Conservation (phyloP, 2,113 vertebrate genomes). For the Colistium nudipinnis region DNA sequence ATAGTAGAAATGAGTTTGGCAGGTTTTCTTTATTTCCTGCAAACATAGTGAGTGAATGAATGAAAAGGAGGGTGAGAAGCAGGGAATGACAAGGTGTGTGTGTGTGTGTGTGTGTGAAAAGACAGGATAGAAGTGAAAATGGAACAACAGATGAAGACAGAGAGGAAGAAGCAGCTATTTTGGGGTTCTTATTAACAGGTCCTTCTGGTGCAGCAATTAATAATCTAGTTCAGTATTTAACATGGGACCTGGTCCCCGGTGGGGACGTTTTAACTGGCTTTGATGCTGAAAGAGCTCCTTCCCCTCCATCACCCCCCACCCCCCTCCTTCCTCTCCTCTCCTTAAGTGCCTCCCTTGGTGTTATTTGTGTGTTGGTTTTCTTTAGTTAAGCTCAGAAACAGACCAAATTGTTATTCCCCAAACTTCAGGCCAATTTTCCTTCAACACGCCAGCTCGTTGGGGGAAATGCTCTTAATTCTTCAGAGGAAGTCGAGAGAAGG, state of each 20-base stretch:
- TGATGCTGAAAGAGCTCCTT: conserved; percentile 75
- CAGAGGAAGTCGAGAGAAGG: conserved; percentile 57
- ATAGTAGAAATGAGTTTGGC: too few relatives aligned
- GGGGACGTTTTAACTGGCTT: conserved; percentile 79
- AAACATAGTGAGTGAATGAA: neutral
- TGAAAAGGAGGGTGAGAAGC: neutral
- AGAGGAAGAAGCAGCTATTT: conserved; percentile 68
- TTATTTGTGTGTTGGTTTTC: conserved; percentile 81
- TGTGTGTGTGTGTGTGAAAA: neutral
- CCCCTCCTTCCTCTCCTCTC: conserved; percentile 44
- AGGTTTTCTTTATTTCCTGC: too few relatives aligned
- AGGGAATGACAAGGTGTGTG: neutral
- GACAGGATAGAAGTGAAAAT: conserved; percentile 29
- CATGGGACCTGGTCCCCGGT: conserved; percentile 78
- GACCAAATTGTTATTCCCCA: conserved; percentile 80
- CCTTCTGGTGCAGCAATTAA: conserved; percentile 81
- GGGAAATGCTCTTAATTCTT: conserved; percentile 75
- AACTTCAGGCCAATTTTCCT: conserved; percentile 78
- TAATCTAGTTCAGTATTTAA: conserved; percentile 83
- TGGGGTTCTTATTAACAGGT: conserved; percentile 80
- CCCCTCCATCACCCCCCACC: conserved; percentile 14
- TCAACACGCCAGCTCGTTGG: conserved; percentile 52
- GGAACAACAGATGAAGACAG: conserved; percentile 50
- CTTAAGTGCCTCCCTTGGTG: conserved; percentile 77
- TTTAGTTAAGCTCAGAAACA: conserved; percentile 77